Evolutionary conservation across 2,113 vertebrate species (phyloP).

Genomic region (Amphiprion percula): DNA sequence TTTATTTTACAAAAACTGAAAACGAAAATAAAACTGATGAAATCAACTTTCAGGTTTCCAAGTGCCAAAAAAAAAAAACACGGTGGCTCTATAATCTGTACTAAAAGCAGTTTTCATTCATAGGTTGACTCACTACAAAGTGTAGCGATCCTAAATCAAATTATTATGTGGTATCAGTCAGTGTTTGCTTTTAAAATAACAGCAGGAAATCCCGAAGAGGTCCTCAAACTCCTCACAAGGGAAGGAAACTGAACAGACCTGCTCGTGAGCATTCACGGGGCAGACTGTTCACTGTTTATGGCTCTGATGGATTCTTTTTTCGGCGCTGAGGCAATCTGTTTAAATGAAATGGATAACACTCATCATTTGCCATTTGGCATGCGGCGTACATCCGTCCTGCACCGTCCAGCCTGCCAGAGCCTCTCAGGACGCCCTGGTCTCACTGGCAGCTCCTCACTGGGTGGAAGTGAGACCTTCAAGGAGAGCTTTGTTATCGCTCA

Average conservation of each 20-base stretch:
- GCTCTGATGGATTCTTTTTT: conserved; percentile 14
- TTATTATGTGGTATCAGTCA: neutral
- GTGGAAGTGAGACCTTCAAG: conserved; percentile 46
- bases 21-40: too few relatives aligned
- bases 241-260: too few relatives aligned
- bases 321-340: conserved; percentile 20
- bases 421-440: conserved; percentile 6
- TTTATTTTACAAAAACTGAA: too few relatives aligned
- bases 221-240: neutral
- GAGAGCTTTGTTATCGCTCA: conserved; percentile 8
- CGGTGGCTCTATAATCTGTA: too few relatives aligned
- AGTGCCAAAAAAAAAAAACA: too few relatives aligned
- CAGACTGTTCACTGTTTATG: conserved; percentile 1
- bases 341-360: conserved; percentile 44
- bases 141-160: neutral
- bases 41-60: too few relatives aligned
- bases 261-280: neutral
- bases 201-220: neutral
- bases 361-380: conserved; percentile 51
- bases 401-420: conserved; percentile 21
- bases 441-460: conserved; percentile 36
- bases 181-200: neutral
- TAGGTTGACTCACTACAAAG: neutral
- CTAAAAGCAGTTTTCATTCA: neutral
- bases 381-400: neutral